Conservation (phyloP, 2,113 vertebrate species). For the Toxotes jaculatrix region DNA sequence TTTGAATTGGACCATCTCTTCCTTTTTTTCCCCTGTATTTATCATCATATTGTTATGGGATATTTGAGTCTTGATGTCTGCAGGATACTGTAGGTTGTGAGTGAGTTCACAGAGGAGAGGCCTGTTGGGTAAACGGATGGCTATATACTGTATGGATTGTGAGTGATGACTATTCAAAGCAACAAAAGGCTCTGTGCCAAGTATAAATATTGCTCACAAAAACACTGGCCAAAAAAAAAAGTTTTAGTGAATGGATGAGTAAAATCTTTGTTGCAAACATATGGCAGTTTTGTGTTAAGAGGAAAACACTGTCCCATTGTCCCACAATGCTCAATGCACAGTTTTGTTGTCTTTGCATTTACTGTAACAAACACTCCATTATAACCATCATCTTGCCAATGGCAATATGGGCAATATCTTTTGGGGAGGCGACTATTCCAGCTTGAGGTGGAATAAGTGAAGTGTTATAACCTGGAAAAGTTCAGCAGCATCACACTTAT, state of each 20-base stretch:
- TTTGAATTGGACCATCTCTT: not conserved
- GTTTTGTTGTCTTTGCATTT: not conserved
- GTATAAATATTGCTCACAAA: not conserved
- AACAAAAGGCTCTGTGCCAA: not conserved
- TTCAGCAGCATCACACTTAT: not conserved
- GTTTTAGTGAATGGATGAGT: not conserved
- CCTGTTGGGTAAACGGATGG: not conserved
- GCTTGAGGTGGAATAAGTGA: not conserved
- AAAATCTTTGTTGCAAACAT: not conserved
- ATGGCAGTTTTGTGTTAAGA: not conserved
- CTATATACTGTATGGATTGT: not conserved
- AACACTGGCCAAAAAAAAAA: not conserved
- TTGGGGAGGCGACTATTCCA: not conserved
- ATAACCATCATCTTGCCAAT: not conserved
- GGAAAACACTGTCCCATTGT: not conserved
- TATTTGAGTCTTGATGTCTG: not conserved
- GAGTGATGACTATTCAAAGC: not conserved
- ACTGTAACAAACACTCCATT: not conserved
- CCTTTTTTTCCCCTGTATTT: not conserved
- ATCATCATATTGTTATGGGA: slow-evolving; percentile 2
- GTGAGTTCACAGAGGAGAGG: not conserved
- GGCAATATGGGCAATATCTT: not conserved
- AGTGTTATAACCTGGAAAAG: not conserved
- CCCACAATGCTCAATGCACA: not conserved
- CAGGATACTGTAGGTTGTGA: not conserved